These are phyloP conservation scores for Scolopax rusticola DNA, from an alignment of 2,797 vertebrate species.

Conservation along the genomic window DNA sequence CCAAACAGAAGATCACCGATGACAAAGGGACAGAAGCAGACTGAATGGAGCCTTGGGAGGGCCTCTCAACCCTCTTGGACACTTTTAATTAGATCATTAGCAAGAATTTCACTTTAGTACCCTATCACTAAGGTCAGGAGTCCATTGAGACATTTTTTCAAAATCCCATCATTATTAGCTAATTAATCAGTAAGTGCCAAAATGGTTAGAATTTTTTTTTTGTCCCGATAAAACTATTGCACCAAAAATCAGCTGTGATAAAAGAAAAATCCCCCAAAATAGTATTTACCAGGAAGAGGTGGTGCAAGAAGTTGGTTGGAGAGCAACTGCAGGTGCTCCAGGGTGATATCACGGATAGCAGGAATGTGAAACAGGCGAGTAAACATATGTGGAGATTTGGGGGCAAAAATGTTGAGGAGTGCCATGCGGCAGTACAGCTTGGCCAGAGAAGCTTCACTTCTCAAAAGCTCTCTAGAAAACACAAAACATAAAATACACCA, in stretches of 20 bases:
- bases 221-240: not conserved
- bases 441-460: conserved; percentile 93
- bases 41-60: not conserved
- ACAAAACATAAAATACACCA: not conserved
- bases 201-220: not conserved
- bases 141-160: not conserved
- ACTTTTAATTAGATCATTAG: not conserved
- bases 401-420: conserved; percentile 96
- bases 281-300: conserved; percentile 89
- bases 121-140: not conserved
- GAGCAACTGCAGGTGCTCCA: conserved; percentile 96
- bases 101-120: not conserved
- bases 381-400: conserved; percentile 94
- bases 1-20: not conserved
- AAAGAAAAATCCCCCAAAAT: not conserved
- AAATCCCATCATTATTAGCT: not conserved
- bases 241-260: not conserved
- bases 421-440: conserved; percentile 96
- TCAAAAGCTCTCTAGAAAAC: conserved; percentile 89
- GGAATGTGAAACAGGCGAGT: conserved; percentile 97
- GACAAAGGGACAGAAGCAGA: not conserved
- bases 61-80: not conserved
- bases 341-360: conserved; percentile 94
- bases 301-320: conserved; percentile 97
- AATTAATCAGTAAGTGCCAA: not conserved